Percentiles rank a stretch among this genome's conserved stretches.
Evolutionary conservation across 2,888 invertebrate species (phyloP).

Genomic region (Morinoia aosen): DNA sequence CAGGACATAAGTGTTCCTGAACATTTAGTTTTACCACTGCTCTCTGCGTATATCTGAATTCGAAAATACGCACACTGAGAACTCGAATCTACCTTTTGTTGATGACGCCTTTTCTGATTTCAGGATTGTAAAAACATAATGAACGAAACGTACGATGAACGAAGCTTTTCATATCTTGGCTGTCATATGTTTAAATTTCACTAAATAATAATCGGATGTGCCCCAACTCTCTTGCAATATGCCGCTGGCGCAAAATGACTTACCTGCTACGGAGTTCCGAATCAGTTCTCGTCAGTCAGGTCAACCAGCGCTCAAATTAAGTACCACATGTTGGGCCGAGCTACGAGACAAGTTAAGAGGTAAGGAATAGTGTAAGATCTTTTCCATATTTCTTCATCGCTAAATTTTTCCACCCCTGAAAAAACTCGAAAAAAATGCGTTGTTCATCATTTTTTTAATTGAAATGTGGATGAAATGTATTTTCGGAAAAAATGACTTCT

Average conservation of each 20-base stretch:
- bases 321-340: background rate
- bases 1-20: background rate
- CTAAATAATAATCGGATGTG: background rate
- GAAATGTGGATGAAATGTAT: no score
- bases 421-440: no score
- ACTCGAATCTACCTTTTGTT: no score
- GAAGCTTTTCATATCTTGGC: background rate
- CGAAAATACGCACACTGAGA: no score
- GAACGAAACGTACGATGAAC: background rate
- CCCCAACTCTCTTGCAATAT: background rate
- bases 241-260: background rate
- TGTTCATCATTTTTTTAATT: no score
- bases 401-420: no score
- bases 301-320: no score
- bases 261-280: background rate
- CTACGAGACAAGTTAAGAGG: background rate
- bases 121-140: background rate
- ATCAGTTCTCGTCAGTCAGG: no score
- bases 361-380: no score
- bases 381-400: no score
- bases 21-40: background rate
- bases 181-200: background rate
- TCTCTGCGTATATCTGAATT: no score
- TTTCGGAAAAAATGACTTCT: no score
- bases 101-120: background rate